These are phyloP conservation scores for Magallana gigas DNA, from an alignment of 1,140 invertebrate genomes.

Conservation along the genomic window DNA sequence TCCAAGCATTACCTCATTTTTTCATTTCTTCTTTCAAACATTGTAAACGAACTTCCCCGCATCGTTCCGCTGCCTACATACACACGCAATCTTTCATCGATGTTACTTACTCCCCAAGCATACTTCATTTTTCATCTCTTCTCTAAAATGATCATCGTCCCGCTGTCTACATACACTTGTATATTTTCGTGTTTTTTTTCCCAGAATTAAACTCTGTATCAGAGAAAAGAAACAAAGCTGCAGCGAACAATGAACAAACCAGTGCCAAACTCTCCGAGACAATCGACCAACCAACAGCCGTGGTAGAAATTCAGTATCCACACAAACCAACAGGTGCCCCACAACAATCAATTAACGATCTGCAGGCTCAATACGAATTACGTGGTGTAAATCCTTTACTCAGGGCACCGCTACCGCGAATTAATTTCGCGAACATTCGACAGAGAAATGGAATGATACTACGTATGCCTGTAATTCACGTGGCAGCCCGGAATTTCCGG, in stretches of 20 bases:
- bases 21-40: too few species aligned
- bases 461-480: conserved; percentile 8
- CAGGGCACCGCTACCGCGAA: background rate
- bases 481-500: background rate
- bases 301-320: background rate
- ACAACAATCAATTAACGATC: background rate
- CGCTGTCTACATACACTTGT: too few species aligned
- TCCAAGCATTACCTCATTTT: too few species aligned
- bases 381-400: background rate
- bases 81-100: too few species aligned
- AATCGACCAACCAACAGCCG: background rate
- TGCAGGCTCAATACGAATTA: background rate
- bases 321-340: background rate
- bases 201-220: background rate
- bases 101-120: too few species aligned
- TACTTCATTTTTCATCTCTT: too few species aligned
- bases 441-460: conserved; percentile 13
- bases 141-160: too few species aligned
- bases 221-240: background rate
- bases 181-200: background rate
- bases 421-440: conserved; percentile 17
- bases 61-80: too few species aligned
- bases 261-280: background rate
- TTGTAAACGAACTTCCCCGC: too few species aligned
- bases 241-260: background rate